These are phyloP conservation scores for Willowsia nigromaculata DNA, from an alignment of 2,888 invertebrate genomes.

Conservation along the genomic window DNA sequence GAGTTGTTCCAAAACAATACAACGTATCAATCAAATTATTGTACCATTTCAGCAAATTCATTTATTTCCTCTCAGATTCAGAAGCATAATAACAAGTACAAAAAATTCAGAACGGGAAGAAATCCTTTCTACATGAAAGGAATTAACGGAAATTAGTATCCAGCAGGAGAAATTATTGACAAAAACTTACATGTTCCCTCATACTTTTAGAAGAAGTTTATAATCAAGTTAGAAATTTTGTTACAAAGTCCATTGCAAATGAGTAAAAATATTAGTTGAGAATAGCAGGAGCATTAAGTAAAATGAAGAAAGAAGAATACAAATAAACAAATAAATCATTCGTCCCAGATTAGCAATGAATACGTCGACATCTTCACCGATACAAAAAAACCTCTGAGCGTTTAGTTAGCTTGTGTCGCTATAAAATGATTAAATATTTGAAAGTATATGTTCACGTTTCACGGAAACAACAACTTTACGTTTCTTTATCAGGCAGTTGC, in stretches of 20 bases:
- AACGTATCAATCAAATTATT: conserved; percentile 60
- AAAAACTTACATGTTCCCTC: not conserved
- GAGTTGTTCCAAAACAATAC: conserved; percentile 57
- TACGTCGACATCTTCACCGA: too few species aligned
- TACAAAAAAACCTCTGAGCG: too few species aligned
- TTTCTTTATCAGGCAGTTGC: not conserved
- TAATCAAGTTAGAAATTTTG: not conserved
- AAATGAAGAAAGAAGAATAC: too few species aligned
- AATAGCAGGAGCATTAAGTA: not conserved
- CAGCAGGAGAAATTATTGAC: not conserved
- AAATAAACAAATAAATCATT: too few species aligned
- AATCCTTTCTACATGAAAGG: not conserved
- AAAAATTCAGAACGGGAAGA: not conserved
- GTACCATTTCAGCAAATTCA: conserved; percentile 18
- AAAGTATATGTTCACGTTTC: not conserved
- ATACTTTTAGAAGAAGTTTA: not conserved
- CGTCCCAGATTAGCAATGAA: too few species aligned
- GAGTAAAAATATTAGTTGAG: not conserved
- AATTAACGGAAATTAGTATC: conserved; percentile 9
- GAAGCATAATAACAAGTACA: too few species aligned
- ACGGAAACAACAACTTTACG: not conserved
- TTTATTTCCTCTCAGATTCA: not conserved
- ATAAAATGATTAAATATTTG: not conserved
- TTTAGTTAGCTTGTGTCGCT: not conserved
- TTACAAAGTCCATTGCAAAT: not conserved